Percentiles rank a stretch among this genome's conserved stretches.
Conservation (phyloP, 2,888 invertebrate genomes). For the Scaptomyza flava region DNA sequence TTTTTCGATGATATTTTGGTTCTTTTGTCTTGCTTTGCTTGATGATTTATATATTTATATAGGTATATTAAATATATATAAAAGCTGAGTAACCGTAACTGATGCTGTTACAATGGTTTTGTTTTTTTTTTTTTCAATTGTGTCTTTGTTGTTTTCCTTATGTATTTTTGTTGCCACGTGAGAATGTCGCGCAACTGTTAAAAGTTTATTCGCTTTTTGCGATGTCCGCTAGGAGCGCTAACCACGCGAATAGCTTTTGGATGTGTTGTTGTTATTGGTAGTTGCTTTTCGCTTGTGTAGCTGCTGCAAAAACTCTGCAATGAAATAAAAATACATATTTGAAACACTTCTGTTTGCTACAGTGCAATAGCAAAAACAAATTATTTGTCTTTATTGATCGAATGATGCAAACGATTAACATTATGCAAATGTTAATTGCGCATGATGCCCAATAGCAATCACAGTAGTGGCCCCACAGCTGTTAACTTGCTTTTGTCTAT, state of each 20-base stretch:
- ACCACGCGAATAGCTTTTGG: constrained; percentile 41
- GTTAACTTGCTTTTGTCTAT: constrained; percentile 46
- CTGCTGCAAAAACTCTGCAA: constrained; percentile 51
- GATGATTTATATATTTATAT: constrained; percentile 10
- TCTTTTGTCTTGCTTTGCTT: constrained; percentile 25
- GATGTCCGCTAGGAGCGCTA: constrained; percentile 59
- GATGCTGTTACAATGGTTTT: constrained; percentile 5
- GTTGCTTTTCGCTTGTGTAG: constrained; percentile 29
- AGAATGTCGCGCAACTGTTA: constrained; percentile 54
- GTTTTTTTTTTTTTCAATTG: neutral
- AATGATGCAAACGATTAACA: constrained; percentile 11
- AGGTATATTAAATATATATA: constrained; percentile 1
- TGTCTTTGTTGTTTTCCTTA: constrained; percentile 11
- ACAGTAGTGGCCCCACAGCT: constrained; percentile 32
- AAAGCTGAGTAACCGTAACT: constrained; percentile 22
- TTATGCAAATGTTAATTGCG: constrained; percentile 46
- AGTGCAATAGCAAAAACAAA: constrained; percentile 1
- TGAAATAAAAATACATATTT: constrained; percentile 21
- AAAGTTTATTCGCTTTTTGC: constrained; percentile 51
- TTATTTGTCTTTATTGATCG: constrained; percentile 1
- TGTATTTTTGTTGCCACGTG: constrained; percentile 54
- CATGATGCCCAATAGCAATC: constrained; percentile 28
- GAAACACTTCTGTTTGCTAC: constrained; percentile 11
- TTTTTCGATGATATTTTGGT: constrained; percentile 17
- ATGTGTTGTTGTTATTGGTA: constrained; percentile 16